Percentiles rank a stretch among this genome's conserved stretches.
These are phyloP conservation scores for Teleogryllus oceanicus DNA, from an alignment of 2,888 invertebrate genomes.

Conservation along the genomic window DNA sequence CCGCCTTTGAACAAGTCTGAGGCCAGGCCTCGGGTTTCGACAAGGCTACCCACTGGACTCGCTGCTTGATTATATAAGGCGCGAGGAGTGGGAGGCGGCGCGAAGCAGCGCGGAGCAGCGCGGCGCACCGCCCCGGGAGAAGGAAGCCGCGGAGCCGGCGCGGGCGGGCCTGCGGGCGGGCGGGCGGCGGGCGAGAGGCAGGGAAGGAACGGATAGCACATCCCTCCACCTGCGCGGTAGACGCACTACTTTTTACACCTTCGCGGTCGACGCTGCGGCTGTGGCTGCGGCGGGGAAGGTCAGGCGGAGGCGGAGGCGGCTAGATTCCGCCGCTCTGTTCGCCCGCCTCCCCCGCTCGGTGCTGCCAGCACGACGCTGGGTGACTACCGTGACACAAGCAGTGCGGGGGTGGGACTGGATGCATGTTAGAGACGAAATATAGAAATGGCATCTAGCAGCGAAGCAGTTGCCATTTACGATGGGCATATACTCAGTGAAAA, in stretches of 20 bases:
- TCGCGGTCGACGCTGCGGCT: constrained; percentile 3
- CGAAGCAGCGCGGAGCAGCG: neutral
- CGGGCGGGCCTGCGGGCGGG: neutral
- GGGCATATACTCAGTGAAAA: too few relatives aligned
- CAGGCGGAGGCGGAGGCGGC: too few relatives aligned
- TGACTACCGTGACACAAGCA: too few relatives aligned
- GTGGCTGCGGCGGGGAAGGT: neutral
- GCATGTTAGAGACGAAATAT: too few relatives aligned
- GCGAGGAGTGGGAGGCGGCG: neutral
- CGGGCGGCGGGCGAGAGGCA: neutral
- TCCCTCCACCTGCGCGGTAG: neutral
- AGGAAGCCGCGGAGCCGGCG: neutral
- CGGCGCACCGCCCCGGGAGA: neutral
- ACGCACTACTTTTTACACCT: neutral
- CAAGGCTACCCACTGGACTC: neutral
- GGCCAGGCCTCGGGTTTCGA: neutral
- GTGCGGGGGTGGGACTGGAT: too few relatives aligned
- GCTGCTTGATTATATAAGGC: neutral
- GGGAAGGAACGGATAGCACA: neutral
- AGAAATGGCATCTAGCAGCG: too few relatives aligned
- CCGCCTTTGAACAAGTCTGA: neutral
- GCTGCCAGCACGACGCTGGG: too few relatives aligned
- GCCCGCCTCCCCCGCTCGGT: too few relatives aligned
- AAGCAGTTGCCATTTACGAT: too few relatives aligned
- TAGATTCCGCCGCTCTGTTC: too few relatives aligned